Evolutionary conservation across 2,113 vertebrate species (phyloP), one percentile per base, ranked within the genome.

Genomic region (Hippocampus zosterae): DNA sequence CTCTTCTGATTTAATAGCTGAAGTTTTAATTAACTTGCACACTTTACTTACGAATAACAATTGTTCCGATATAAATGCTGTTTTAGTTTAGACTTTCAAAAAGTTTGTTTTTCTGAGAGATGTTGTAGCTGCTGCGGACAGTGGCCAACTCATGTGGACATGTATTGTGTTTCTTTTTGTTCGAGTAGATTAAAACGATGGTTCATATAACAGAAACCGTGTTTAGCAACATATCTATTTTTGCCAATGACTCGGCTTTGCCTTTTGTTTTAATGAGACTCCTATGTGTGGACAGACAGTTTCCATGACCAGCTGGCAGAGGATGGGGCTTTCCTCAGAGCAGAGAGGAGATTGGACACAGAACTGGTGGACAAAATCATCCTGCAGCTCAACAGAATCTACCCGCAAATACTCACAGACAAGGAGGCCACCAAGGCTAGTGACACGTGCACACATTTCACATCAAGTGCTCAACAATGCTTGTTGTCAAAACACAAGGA

Each of bases 351-450:
- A 66, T 83, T 99, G 82, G 95, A 93, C 52, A 95, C 95, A 6
- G 95, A 95, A 68, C 90, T 94, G 74, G 91, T 96, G 59, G 97
- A 99, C 85, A 98, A 92, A 90, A 91, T 99, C 52, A 91, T 98
- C 72, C 92, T 99, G 62, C 97, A 99, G 89, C 93, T 99, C 50
- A 98, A 98, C 83, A 92, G 97, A 77, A 96, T 98, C 88, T 94
- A 97, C 81, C 97, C 97, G 0, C 97, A 99, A 88, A 93, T 99
- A 77, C 95, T 99, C 68, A 92, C 91, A 23, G 93, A 98, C 87
- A 93, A 93, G 79, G 97, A 98, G 83, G 96, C 97, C 3, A 94
- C 95, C 80, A 96, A 88, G 92, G 97, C 98, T 87, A 79, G 83
- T 53, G 92, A 96, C 98, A 87, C 77, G 82, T 53, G 8, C 4